A percentile compares a stretch with the other conserved stretches of the same genome.
These are phyloP conservation scores for Plagiodera versicolora DNA, from an alignment of 2,888 invertebrate genomes.

Conservation along the genomic window DNA sequence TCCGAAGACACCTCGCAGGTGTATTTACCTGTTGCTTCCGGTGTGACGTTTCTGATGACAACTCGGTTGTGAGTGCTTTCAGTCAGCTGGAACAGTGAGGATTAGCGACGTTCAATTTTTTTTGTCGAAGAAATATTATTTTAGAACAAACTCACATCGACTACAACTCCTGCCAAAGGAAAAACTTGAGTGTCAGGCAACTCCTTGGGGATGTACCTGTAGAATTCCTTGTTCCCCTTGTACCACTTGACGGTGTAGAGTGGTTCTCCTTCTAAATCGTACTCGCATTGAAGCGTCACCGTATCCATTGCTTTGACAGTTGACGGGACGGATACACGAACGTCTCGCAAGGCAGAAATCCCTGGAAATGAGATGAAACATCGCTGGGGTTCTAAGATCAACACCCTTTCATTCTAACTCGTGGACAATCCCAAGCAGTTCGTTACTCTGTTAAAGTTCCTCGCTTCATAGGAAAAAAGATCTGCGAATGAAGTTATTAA, in stretches of 20 bases:
- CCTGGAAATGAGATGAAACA: conserved; percentile 14
- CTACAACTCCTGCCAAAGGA: conserved; percentile 66
- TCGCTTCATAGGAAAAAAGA: not conserved
- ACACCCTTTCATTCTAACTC: too few species aligned
- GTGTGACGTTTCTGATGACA: conserved; percentile 68
- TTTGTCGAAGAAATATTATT: too few species aligned
- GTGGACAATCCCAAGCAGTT: not conserved
- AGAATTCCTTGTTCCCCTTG: conserved; percentile 74
- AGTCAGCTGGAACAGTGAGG: conserved; percentile 57
- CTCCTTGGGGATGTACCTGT: conserved; percentile 77
- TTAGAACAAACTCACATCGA: conserved; percentile 67
- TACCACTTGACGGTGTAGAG: conserved; percentile 84
- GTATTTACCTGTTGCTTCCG: conserved; percentile 70
- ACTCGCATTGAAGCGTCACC: conserved; percentile 72
- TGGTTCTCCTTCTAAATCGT: conserved; percentile 72
- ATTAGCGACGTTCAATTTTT: not conserved
- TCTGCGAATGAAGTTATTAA: not conserved
- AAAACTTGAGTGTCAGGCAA: conserved; percentile 73
- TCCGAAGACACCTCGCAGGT: conserved; percentile 78
- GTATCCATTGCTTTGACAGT: conserved; percentile 73
- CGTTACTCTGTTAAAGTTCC: not conserved
- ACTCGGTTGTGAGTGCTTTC: conserved; percentile 66
- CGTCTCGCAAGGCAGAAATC: conserved; percentile 64
- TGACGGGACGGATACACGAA: conserved; percentile 69
- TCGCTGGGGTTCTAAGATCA: too few species aligned